Evolutionary conservation across 2,113 vertebrate genomes (phyloP).

Genomic region (Psephotus haematonotus): DNA sequence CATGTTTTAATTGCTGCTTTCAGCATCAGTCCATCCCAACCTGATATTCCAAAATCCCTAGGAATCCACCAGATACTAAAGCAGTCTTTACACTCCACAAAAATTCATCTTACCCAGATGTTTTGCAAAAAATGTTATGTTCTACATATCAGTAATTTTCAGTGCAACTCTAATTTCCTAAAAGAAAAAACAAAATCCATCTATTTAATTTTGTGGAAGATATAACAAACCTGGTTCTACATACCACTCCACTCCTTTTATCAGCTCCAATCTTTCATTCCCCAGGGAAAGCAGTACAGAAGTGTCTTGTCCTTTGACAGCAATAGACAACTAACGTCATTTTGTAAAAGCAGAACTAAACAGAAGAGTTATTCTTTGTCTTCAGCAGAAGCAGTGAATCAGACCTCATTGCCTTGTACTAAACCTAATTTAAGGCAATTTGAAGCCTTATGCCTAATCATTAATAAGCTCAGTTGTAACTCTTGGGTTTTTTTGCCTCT

Average conservation of each 20-base stretch:
- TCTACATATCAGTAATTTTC: background rate
- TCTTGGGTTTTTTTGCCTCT: background rate
- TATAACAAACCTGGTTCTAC: slow-evolving; percentile 20
- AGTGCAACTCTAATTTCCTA: background rate
- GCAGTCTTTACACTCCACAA: background rate
- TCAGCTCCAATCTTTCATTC: slow-evolving; percentile 14
- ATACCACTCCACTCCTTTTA: background rate
- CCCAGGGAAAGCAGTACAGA: slow-evolving; percentile 41
- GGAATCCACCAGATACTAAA: background rate
- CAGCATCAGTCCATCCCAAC: background rate
- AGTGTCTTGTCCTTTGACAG: slow-evolving; percentile 50
- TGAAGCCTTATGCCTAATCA: background rate
- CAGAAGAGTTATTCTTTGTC: slow-evolving; percentile 49
- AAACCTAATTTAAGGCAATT: slow-evolving; percentile 3
- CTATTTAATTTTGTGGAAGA: background rate
- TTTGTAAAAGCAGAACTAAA: slow-evolving; percentile 44
- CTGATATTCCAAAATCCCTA: background rate
- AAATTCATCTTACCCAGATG: background rate
- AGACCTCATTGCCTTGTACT: slow-evolving; percentile 5
- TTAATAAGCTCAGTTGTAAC: background rate
- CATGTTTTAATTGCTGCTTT: background rate
- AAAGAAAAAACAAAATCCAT: background rate
- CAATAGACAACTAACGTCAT: slow-evolving; percentile 50
- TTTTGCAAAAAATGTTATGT: background rate
- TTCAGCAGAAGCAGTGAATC: slow-evolving; percentile 35